phyloP scores from a whole-genome alignment of 1,140 invertebrate genomes.

The Atta cephalotes region DNA sequence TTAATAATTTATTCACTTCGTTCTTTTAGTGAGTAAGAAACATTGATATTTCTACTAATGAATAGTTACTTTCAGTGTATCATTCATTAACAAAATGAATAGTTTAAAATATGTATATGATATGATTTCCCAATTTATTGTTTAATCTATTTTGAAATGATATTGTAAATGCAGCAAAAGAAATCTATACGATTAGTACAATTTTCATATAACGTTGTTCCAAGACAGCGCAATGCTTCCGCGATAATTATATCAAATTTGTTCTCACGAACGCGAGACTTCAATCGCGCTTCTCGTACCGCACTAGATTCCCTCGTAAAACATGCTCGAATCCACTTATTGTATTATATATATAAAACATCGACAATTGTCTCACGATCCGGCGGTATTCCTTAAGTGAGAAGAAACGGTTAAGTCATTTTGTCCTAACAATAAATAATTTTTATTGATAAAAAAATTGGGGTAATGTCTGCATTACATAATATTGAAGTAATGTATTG shows the following conservation, averaged over 20 bases:
- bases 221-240: slow-evolving; percentile 15
- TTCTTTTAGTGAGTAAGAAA: too few species aligned
- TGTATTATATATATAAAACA: slow-evolving; percentile 55
- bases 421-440: slow-evolving; percentile 49
- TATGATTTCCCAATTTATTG: not conserved
- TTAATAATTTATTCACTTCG: too few species aligned
- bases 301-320: slow-evolving; percentile 41
- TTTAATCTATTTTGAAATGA: not conserved
- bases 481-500: slow-evolving; percentile 37
- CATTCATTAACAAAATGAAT: not conserved
- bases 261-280: slow-evolving; percentile 57
- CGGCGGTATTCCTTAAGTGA: slow-evolving; percentile 23
- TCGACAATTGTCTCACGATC: slow-evolving; percentile 59
- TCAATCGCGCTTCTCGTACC: slow-evolving; percentile 11
- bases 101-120: not conserved
- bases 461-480: slow-evolving; percentile 36
- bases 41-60: too few species aligned
- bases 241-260: slow-evolving; percentile 62
- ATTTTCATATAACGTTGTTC: slow-evolving; percentile 34
- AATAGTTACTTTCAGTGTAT: not conserved
- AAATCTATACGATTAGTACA: slow-evolving; percentile 26
- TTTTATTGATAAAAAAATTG: slow-evolving; percentile 23
- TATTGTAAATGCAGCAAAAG: not conserved
- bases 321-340: slow-evolving; percentile 48
- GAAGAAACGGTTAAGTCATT: slow-evolving; percentile 50